Base-by-base conservation (phyloP, 2,797 vertebrate species). In the Brotula barbata region DNA sequence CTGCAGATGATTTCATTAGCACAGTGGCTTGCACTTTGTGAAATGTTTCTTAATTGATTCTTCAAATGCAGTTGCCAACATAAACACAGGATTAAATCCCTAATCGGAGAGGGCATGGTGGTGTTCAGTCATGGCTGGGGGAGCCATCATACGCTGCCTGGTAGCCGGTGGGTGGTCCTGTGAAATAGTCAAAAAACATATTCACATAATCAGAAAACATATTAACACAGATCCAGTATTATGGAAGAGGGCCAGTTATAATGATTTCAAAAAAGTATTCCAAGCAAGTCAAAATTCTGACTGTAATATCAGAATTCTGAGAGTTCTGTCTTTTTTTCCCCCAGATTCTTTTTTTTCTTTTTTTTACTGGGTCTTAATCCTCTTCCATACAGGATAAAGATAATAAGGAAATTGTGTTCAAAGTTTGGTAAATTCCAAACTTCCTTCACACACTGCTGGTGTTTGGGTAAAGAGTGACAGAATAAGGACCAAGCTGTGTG, bases 11-110 rank as follows among this genome's bases (percentile, higher is more conserved):
- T n/a, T n/a, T n/a, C n/a, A n/a, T n/a, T n/a, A n/a, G n/a, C n/a
- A n/a, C n/a, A n/a, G n/a, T n/a, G n/a, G n/a, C n/a, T n/a, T n/a
- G n/a, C n/a, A n/a, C n/a, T n/a, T n/a, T n/a, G n/a, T n/a, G 64
- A 63, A 9, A n/a, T 19, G 33, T 55, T 19, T 5, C 41, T 55
- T 34, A 39, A 37, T 48, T 21, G 19, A 54, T 58, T 68, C 55
- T 68, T 57, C 45, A 17, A 21, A n/a, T n/a, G n/a, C n/a, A n/a
- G n/a, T 15, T 64, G 77, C 78, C 78, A 77, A 71, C 41, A 73
- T 60, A 86, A 87, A 83, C 64, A 74, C 45, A 61, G 79, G 77
- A 59, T 64, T 81, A 73, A 82, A 75, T 81, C 71, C 71, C 68
- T 73, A 71, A 72, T 85, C 78, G 48, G 68, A 37, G 19, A 52